phyloP scores from a whole-genome alignment of 2,797 vertebrate species.

The Glossophaga mutica region DNA sequence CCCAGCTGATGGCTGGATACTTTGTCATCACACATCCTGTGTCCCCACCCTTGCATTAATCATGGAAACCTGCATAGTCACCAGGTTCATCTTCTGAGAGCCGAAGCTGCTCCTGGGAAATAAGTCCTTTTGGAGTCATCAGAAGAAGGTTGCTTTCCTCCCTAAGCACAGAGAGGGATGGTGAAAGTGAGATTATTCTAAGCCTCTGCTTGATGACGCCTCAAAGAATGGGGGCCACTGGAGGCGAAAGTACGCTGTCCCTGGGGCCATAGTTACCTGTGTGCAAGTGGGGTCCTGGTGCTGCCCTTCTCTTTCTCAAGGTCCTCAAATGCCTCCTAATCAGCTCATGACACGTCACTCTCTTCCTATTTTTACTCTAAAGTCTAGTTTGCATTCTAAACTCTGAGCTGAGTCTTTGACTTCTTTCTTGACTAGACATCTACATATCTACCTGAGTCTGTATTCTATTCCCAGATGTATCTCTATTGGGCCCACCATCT shows the following conservation, averaged over 20 bases:
- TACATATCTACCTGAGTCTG: neutral
- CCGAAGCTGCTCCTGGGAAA: neutral
- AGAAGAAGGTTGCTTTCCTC: neutral
- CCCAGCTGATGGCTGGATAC: neutral
- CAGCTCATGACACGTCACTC: neutral
- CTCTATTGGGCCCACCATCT: neutral
- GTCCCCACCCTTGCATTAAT: neutral
- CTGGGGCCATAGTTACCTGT: fast-evolving
- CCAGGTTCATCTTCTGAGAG: neutral
- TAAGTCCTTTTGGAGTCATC: neutral
- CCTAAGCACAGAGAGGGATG: neutral
- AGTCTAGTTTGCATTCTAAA: neutral
- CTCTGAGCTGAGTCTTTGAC: neutral
- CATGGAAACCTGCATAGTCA: neutral
- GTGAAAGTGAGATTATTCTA: neutral
- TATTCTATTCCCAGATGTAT: neutral
- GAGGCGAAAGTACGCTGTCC: neutral
- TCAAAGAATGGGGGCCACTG: neutral
- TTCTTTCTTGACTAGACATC: neutral
- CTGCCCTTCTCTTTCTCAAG: neutral
- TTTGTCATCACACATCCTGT: neutral
- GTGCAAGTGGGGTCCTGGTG: no score
- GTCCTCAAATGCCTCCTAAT: neutral
- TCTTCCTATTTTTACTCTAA: neutral
- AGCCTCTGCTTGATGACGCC: neutral